A percentile compares a stretch with the other conserved stretches of the same genome.
phyloP scores from a whole-genome alignment of 1,140 invertebrate species.

The Calephelis nemesis region DNA sequence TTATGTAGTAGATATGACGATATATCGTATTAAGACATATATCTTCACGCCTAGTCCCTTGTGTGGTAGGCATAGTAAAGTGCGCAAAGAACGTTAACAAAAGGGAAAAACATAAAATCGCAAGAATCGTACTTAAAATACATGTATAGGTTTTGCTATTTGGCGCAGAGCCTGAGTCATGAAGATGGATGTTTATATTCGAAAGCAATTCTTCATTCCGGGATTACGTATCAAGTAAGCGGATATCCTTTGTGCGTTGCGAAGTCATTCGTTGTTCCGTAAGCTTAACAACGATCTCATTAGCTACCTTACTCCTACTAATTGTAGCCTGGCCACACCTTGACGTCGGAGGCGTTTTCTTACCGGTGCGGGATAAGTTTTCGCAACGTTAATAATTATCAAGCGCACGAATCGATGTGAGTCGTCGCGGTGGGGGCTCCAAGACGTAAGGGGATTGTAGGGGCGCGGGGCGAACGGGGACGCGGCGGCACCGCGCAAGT shows the following conservation, averaged over 20 bases:
- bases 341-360: conserved; percentile 33
- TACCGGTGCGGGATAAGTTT: conserved; percentile 43
- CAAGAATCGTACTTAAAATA: too few species aligned
- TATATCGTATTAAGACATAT: too few species aligned
- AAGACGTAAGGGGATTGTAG: conserved; percentile 52
- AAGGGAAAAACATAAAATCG: too few species aligned
- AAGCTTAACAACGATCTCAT: conserved; percentile 2
- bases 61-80: too few species aligned
- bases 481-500: conserved; percentile 67
- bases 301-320: conserved; percentile 9
- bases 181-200: too few species aligned
- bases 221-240: not conserved
- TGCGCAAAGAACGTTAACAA: too few species aligned
- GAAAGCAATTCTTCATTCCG: too few species aligned
- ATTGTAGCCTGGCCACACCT: conserved; percentile 20
- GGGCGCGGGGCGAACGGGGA: conserved; percentile 45
- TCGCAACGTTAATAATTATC: conserved; percentile 64
- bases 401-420: conserved; percentile 71
- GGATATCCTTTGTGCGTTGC: not conserved
- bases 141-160: too few species aligned
- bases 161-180: too few species aligned
- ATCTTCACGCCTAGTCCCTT: too few species aligned
- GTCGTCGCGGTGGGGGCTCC: conserved; percentile 49
- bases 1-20: too few species aligned
- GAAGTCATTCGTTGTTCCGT: not conserved